A percentile compares a stretch with the other conserved stretches of the same genome.
These are phyloP conservation scores for Toxotes jaculatrix DNA, from an alignment of 2,113 vertebrate species.

Conservation along the genomic window DNA sequence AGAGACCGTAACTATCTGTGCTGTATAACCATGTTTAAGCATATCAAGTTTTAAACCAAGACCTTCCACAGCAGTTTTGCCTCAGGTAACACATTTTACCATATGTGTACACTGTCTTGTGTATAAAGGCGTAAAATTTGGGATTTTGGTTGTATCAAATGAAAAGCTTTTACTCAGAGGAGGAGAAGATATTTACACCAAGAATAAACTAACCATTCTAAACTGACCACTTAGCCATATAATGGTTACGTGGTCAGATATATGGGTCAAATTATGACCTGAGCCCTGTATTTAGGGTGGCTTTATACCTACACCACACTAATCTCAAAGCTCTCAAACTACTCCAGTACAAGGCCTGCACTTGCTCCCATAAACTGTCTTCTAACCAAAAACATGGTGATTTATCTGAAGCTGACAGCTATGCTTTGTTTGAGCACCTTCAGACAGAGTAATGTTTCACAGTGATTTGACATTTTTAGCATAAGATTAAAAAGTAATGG, in stretches of 20 bases:
- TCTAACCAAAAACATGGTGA: conserved; percentile 44
- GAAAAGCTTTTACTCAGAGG: background rate
- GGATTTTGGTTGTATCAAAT: conserved; percentile 4
- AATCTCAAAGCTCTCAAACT: conserved; percentile 41
- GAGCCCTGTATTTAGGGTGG: conserved; percentile 60
- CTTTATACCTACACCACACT: conserved; percentile 58
- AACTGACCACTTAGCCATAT: conserved; percentile 49
- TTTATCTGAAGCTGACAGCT: conserved; percentile 14
- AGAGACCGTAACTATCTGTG: background rate
- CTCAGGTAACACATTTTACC: background rate
- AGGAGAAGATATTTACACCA: conserved; percentile 40
- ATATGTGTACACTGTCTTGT: background rate
- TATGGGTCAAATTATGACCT: conserved; percentile 60
- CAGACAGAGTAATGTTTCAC: background rate
- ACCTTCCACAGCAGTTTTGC: conserved; percentile 1
- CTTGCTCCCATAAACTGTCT: conserved; percentile 22
- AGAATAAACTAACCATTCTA: background rate
- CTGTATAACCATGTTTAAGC: background rate
- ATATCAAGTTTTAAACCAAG: background rate
- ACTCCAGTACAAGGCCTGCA: conserved; percentile 22
- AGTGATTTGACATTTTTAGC: too few species aligned
- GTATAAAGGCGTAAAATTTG: background rate
- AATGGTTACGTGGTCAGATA: conserved; percentile 58
- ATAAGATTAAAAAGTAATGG: too few species aligned
- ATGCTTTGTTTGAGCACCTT: conserved; percentile 19